phyloP scores from a whole-genome alignment of 2,888 invertebrate species.

The Gastrophysa polygoni region DNA sequence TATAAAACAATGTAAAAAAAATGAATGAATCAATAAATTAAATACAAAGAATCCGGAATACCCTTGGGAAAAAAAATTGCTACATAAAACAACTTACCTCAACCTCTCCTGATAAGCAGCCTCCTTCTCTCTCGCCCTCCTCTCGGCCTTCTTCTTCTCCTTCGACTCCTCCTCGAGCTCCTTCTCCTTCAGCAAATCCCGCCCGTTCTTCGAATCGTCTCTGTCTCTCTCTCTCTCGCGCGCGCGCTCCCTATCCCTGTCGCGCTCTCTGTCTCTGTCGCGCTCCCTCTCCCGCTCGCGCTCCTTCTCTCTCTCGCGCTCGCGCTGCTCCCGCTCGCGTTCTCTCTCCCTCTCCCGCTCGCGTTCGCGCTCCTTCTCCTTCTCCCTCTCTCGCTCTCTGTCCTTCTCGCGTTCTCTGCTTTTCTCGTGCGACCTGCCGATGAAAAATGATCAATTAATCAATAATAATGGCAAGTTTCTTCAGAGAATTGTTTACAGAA shows the following conservation, averaged over 20 bases:
- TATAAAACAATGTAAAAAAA: slow-evolving; percentile 8
- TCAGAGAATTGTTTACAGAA: no score
- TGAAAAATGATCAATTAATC: no score
- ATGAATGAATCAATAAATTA: no score
- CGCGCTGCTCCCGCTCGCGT: slow-evolving; percentile 58
- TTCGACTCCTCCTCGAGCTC: slow-evolving; percentile 92
- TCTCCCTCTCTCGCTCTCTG: slow-evolving; percentile 59
- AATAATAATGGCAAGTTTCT: no score
- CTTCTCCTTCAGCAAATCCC: slow-evolving; percentile 74
- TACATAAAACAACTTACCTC: slow-evolving; percentile 42
- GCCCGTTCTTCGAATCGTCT: slow-evolving; percentile 62
- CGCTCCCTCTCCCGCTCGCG: slow-evolving; percentile 59
- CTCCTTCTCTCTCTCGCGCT: slow-evolving; percentile 58
- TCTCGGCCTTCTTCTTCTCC: slow-evolving; percentile 87
- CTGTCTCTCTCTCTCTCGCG: slow-evolving; percentile 67
- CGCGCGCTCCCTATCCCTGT: slow-evolving; percentile 58
- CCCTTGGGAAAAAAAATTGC: no score
- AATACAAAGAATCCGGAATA: no score
- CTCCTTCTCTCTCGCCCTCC: slow-evolving; percentile 93
- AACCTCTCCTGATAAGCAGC: slow-evolving; percentile 92
- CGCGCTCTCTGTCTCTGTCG: slow-evolving; percentile 58
- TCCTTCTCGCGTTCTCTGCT: slow-evolving; percentile 56
- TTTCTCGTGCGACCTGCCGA: slow-evolving; percentile 56
- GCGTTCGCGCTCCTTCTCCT: slow-evolving; percentile 58
- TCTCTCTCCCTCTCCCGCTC: slow-evolving; percentile 59